Evolutionary conservation across 2,797 vertebrate species (phyloP), one percentile per base, ranked within the genome.

Genomic region (Spheniscus humboldti): DNA sequence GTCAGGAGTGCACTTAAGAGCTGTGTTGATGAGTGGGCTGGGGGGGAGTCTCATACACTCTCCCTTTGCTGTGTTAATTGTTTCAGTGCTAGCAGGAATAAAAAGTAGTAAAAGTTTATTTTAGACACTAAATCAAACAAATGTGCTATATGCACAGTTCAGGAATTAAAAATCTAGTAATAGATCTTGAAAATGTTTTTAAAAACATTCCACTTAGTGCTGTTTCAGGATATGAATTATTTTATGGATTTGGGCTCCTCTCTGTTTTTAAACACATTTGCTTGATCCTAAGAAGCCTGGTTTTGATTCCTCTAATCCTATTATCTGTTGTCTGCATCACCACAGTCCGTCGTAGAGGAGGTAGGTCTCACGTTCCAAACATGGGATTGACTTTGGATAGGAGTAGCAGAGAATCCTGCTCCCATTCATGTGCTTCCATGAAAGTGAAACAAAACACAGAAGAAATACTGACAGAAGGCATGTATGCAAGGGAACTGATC

Each of bases 111-210:
- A 60, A 95, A 94, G 25, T 91, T 92, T 91, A 91, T 94, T 95
- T 94, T 86, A 94, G 72, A 16, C 72, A 37, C 37, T 94, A 94
- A 94, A 96, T 97, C 94, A 95, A 90, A 59, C 68, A 80, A 94
- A 96, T 92, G 87, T 80, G 64, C 37, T 92, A 50, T 64, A 62
- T 37, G n/a, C 72, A 68, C n/a, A 66, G 60, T 77, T 94, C 68
- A 94, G 85, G 85, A 96, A 96, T 92, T 91, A 90, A 90, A 96
- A 94, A 75, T 74, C 82, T 39, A 28, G 85, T 57, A 75, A 96
- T 92, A 72, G 6, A 71, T 94, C 92, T 94, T 90, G 87, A 63
- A 96, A 96, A 95, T 92, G 78, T 86, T 94, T 96, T 57, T 1
- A 15, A 71, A 95, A 94, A 80, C 23, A 74, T 86, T 94, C 85